Conservation (phyloP, 2,113 vertebrate genomes). For the Pelecanus crispus region DNA sequence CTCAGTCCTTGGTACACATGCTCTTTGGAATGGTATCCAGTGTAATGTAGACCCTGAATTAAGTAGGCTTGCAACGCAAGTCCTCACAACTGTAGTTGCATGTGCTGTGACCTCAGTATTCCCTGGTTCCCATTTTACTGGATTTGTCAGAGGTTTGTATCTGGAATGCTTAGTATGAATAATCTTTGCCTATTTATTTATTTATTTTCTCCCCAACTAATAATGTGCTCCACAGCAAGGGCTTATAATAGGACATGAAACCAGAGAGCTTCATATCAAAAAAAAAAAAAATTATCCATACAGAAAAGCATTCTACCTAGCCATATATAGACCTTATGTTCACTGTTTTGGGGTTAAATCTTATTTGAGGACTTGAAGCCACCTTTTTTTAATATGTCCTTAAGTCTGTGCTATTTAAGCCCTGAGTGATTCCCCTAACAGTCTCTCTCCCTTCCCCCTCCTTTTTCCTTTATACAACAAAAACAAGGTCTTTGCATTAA, state of each 20-base stretch:
- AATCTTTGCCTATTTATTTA: background rate
- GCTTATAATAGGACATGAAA: background rate
- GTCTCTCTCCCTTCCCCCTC: conserved; percentile 19
- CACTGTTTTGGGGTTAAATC: background rate
- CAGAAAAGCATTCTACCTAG: background rate
- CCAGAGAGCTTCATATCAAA: background rate
- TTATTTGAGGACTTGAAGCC: background rate
- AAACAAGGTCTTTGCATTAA: conserved; percentile 63
- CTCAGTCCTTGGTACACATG: background rate
- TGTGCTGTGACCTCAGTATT: background rate
- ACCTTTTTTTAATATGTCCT: background rate
- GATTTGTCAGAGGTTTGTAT: conserved; percentile 1
- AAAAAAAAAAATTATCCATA: background rate
- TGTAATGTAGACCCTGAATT: background rate
- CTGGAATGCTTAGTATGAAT: conserved; percentile 9
- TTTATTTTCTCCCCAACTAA: background rate
- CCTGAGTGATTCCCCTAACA: background rate
- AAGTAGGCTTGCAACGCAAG: background rate
- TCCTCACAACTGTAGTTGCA: background rate
- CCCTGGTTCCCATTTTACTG: background rate
- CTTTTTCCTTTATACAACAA: conserved; percentile 29
- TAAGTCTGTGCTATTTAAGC: conserved; percentile 25
- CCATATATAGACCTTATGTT: background rate
- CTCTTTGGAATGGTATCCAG: background rate
- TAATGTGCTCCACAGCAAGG: background rate